phyloP scores from a whole-genome alignment of 2,888 invertebrate genomes.

The Mactromeris polynyma region DNA sequence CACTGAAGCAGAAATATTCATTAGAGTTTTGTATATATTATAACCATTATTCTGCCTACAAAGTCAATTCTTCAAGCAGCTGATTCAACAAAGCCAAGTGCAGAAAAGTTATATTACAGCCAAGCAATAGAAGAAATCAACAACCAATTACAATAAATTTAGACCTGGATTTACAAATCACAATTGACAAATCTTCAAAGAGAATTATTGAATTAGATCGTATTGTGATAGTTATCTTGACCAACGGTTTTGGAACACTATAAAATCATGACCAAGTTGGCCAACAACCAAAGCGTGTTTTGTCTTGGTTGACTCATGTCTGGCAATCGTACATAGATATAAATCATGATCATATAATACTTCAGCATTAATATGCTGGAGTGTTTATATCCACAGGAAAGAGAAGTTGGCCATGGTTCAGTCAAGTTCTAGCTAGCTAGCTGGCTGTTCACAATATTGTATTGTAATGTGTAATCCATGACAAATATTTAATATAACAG shows the following conservation, averaged over 20 bases:
- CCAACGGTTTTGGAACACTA: background rate
- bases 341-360: slow-evolving; percentile 2
- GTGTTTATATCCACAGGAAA: background rate
- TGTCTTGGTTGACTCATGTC: background rate
- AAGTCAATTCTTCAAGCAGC: too few relatives aligned
- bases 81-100: too few relatives aligned
- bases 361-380: background rate
- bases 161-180: background rate
- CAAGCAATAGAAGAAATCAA: background rate
- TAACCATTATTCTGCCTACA: too few relatives aligned
- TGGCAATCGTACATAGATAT: background rate
- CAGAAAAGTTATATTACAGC: too few relatives aligned
- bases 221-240: background rate
- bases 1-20: too few relatives aligned
- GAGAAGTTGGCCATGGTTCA: background rate
- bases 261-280: slow-evolving; percentile 14
- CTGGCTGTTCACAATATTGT: too few relatives aligned
- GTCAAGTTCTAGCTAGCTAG: background rate
- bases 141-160: background rate
- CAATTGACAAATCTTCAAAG: background rate
- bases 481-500: too few relatives aligned
- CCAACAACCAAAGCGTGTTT: background rate
- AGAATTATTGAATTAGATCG: background rate
- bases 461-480: too few relatives aligned
- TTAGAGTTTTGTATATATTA: too few relatives aligned